phyloP scores from a whole-genome alignment of 2,888 invertebrate species.

The Lochmaea crataegi region DNA sequence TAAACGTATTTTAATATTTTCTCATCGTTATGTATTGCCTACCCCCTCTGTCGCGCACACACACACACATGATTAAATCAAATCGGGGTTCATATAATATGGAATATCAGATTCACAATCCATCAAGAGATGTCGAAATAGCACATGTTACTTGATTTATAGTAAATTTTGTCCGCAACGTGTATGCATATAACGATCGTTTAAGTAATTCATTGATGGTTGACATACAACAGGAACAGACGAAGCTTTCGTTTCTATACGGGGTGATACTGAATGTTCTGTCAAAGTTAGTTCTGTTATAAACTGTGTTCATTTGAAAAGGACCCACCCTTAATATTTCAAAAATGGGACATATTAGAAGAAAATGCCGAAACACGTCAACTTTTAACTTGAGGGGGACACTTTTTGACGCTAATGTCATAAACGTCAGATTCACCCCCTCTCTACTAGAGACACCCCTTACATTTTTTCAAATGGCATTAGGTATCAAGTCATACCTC shows the following conservation, averaged over 20 bases:
- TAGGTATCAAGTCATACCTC: no score
- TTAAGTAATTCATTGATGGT: constrained; percentile 45
- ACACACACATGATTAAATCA: constrained; percentile 30
- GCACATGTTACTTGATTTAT: constrained; percentile 43
- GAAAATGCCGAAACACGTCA: no score
- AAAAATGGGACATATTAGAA: no score
- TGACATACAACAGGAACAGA: constrained; percentile 13
- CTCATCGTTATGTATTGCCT: not conserved
- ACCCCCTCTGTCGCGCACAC: constrained; percentile 8
- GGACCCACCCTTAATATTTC: no score
- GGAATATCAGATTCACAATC: constrained; percentile 24
- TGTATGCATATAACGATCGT: constrained; percentile 41
- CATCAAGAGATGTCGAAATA: constrained; percentile 37
- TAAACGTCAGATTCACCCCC: no score
- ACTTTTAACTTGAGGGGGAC: no score
- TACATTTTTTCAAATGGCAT: no score
- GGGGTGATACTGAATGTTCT: not conserved
- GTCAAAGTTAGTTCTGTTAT: no score
- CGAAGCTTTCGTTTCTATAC: not conserved
- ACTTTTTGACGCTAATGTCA: no score
- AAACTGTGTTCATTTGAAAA: no score
- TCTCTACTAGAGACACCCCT: no score
- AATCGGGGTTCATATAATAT: constrained; percentile 16
- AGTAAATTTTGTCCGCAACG: constrained; percentile 27
- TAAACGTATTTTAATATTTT: not conserved